Conservation (phyloP, 2,797 vertebrate species). For the Buphagus erythrorhynchus region DNA sequence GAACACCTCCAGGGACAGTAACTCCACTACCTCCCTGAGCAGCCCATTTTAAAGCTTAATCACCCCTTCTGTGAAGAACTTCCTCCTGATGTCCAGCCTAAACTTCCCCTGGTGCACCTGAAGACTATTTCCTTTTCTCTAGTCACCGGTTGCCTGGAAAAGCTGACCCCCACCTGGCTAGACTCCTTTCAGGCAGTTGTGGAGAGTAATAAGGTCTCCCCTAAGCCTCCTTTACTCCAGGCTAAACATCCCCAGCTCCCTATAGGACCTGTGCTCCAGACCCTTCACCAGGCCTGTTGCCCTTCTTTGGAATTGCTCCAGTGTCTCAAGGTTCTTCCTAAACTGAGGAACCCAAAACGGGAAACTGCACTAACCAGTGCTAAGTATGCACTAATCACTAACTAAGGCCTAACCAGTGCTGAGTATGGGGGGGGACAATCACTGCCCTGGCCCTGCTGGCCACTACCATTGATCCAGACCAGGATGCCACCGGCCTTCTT, state of each 20-base stretch:
- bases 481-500: not conserved
- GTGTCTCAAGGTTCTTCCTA: not conserved
- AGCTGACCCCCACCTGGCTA: not conserved
- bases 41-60: not conserved
- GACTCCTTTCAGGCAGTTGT: not conserved
- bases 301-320: not conserved
- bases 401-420: not conserved
- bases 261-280: no score
- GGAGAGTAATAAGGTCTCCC: no score
- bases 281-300: rapidly evolving
- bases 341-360: not conserved
- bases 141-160: rapidly evolving
- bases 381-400: no score
- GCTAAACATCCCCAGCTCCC: rapidly evolving
- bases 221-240: not conserved
- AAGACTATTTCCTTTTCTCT: not conserved
- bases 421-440: no score
- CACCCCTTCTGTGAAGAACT: not conserved
- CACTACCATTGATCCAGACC: not conserved
- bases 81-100: not conserved
- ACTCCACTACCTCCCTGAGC: not conserved
- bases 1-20: not conserved
- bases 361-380: not conserved
- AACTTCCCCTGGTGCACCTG: not conserved
- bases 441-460: not conserved